Percentiles rank a stretch among this genome's conserved stretches.
Conservation (phyloP, 2,888 invertebrate species). For the Phengaris arion region DNA sequence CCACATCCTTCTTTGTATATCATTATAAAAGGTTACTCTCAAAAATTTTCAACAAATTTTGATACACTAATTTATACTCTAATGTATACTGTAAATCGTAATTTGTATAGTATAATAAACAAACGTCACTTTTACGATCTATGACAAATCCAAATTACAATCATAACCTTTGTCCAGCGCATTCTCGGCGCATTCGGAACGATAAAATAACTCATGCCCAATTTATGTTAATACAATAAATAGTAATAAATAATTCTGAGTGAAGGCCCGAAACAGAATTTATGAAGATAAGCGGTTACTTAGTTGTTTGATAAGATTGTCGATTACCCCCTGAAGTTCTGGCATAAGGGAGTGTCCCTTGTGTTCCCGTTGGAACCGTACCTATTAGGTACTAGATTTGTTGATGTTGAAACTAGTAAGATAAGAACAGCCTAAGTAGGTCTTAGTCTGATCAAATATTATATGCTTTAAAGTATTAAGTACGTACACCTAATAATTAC, state of each 20-base stretch:
- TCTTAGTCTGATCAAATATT: no score
- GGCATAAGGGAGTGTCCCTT: neutral
- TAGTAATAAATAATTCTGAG: conserved; percentile 72
- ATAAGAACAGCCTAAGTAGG: no score
- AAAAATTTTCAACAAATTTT: conserved; percentile 12
- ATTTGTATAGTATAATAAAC: conserved; percentile 50
- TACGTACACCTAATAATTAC: no score
- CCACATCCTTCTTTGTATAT: neutral
- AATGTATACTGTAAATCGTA: conserved; percentile 27
- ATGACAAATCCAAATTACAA: conserved; percentile 74
- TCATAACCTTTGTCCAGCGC: conserved; percentile 71
- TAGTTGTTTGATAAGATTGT: conserved; percentile 41
- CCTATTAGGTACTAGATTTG: neutral
- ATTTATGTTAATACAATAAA: conserved; percentile 80
- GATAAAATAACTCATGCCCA: conserved; percentile 79
- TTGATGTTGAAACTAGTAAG: neutral
- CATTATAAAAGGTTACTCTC: neutral
- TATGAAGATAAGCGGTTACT: conserved; percentile 61
- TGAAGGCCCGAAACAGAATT: conserved; percentile 69
- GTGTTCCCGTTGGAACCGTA: neutral
- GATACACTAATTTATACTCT: conserved; percentile 21
- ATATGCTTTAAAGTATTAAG: no score
- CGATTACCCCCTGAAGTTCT: conserved; percentile 9
- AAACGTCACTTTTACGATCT: conserved; percentile 69
- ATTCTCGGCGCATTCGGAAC: conserved; percentile 66